Evolutionary conservation across 2,113 vertebrate species (phyloP).

Genomic region (Oceanodroma tethys): DNA sequence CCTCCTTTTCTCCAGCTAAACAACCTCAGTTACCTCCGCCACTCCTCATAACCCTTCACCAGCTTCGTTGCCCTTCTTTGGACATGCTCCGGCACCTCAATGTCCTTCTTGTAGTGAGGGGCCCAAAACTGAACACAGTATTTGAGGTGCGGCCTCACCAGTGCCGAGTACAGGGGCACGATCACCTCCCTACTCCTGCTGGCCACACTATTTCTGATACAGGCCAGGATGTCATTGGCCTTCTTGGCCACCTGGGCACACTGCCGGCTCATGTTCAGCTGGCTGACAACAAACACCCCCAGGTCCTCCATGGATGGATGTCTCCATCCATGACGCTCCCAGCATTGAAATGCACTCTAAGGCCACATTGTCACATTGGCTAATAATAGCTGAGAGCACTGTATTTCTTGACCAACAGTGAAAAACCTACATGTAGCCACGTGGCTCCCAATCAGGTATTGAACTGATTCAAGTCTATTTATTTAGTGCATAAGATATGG

Average conservation of each 20-base stretch:
- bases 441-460: not conserved
- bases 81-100: not conserved
- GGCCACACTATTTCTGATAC: not conserved
- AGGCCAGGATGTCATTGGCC: not conserved
- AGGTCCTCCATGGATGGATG: not conserved
- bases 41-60: not conserved
- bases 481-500: not conserved
- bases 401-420: not conserved
- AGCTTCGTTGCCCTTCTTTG: not conserved
- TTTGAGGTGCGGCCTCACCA: too few species aligned
- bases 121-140: not conserved
- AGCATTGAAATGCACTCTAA: not conserved
- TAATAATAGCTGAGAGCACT: not conserved
- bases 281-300: too few species aligned
- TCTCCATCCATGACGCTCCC: not conserved
- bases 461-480: not conserved
- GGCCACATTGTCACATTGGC: not conserved
- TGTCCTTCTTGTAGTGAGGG: not conserved
- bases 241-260: not conserved
- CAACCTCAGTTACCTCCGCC: not conserved
- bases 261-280: not conserved
- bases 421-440: not conserved
- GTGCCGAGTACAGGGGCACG: rapidly evolving
- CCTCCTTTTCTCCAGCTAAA: not conserved
- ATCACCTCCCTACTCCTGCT: not conserved